These are phyloP conservation scores for Drepana arcuata DNA, from an alignment of 1,140 invertebrate species.

Conservation along the genomic window DNA sequence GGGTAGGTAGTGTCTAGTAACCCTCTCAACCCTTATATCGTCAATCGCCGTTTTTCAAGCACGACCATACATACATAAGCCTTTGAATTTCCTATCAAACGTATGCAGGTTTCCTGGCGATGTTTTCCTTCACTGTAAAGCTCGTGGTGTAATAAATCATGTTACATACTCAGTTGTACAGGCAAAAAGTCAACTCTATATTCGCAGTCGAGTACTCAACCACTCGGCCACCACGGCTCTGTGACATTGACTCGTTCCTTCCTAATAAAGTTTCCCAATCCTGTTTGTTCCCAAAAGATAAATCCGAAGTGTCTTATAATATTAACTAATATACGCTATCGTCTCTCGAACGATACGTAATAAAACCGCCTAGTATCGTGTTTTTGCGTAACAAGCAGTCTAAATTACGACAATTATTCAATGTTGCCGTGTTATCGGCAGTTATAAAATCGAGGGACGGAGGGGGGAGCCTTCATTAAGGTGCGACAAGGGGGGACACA, in stretches of 20 bases:
- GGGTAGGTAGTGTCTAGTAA: no score
- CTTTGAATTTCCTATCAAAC: no score
- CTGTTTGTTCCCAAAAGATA: neutral
- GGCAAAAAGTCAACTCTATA: no score
- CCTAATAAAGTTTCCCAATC: neutral
- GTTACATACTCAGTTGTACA: no score
- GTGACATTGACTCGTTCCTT: neutral
- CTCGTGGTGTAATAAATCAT: no score
- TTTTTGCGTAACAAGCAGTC: conserved; percentile 54
- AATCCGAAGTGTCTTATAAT: neutral
- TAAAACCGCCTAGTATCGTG: conserved; percentile 28
- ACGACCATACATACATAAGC: no score
- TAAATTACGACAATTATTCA: conserved; percentile 64
- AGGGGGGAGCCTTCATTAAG: conserved; percentile 37
- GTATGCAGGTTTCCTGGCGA: no score
- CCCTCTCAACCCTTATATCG: conserved; percentile 8
- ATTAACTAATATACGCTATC: conserved; percentile 16
- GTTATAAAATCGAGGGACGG: conserved; percentile 33
- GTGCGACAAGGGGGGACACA: conserved; percentile 16
- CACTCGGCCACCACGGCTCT: neutral
- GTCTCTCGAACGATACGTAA: conserved; percentile 15
- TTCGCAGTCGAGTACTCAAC: no score
- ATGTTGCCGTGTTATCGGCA: conserved; percentile 54
- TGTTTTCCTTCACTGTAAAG: no score
- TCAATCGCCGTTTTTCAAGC: conserved; percentile 18